phyloP scores from a whole-genome alignment of 2,113 vertebrate species.

The Halcyon senegalensis region DNA sequence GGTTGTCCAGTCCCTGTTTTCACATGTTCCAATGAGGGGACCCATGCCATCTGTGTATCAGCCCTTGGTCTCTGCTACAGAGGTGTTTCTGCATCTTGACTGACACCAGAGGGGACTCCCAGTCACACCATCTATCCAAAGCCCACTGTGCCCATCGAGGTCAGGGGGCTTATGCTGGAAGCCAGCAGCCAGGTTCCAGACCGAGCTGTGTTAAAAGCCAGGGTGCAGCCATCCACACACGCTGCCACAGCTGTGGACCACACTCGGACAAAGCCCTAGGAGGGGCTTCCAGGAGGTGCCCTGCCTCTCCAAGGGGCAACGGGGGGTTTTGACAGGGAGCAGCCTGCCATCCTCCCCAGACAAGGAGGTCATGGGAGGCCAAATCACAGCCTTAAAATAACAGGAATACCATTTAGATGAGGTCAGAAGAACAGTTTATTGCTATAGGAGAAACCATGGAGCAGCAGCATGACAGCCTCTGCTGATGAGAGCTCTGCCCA shows the following conservation, averaged over 20 bases:
- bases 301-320: no score
- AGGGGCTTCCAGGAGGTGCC: neutral
- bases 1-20: neutral
- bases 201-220: no score
- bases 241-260: rapidly evolving
- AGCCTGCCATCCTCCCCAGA: neutral
- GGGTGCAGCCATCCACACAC: no score
- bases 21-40: neutral
- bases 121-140: no score
- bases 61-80: neutral
- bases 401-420: neutral
- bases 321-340: neutral
- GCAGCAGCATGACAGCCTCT: neutral
- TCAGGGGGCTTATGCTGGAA: neutral
- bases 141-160: neutral
- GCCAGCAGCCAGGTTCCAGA: neutral
- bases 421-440: neutral
- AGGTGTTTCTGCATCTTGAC: neutral
- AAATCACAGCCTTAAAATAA: neutral
- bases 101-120: neutral
- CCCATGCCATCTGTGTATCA: rapidly evolving
- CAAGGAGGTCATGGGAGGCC: rapidly evolving
- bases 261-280: rapidly evolving
- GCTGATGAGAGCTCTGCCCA: neutral
- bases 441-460: rapidly evolving